These are phyloP conservation scores for Plectrocnemia conspersa DNA, from an alignment of 1,140 invertebrate genomes.

Conservation along the genomic window DNA sequence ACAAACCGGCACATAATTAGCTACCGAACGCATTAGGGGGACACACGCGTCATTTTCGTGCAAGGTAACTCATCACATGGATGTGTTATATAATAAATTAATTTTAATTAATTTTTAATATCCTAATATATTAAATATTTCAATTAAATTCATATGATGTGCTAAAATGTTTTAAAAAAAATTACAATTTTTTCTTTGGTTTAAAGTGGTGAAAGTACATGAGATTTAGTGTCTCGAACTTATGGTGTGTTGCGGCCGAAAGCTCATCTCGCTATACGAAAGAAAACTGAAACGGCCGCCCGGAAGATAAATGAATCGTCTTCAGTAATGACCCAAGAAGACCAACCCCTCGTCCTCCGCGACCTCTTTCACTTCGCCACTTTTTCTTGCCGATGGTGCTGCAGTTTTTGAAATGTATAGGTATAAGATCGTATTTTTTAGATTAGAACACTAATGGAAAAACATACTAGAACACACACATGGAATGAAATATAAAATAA, in stretches of 20 bases:
- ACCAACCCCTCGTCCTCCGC: slow-evolving; percentile 11
- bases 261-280: slow-evolving; percentile 14
- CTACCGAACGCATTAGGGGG: slow-evolving; percentile 21
- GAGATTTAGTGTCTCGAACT: no score
- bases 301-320: slow-evolving; percentile 28
- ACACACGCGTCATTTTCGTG: slow-evolving; percentile 19
- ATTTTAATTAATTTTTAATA: no score
- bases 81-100: no score
- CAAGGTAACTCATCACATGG: not conserved
- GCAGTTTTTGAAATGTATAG: not conserved
- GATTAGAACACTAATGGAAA: no score
- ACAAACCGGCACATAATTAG: slow-evolving; percentile 23
- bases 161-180: no score
- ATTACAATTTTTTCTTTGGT: no score
- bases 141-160: no score
- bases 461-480: no score
- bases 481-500: no score
- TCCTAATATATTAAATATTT: no score
- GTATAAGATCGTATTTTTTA: no score
- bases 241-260: not conserved
- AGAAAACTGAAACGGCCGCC: slow-evolving; percentile 9
- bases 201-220: no score
- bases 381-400: not conserved
- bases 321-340: slow-evolving; percentile 25
- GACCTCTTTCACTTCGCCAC: not conserved